Conservation (phyloP, 2,113 vertebrate species). For the Xenopus laevis region DNA sequence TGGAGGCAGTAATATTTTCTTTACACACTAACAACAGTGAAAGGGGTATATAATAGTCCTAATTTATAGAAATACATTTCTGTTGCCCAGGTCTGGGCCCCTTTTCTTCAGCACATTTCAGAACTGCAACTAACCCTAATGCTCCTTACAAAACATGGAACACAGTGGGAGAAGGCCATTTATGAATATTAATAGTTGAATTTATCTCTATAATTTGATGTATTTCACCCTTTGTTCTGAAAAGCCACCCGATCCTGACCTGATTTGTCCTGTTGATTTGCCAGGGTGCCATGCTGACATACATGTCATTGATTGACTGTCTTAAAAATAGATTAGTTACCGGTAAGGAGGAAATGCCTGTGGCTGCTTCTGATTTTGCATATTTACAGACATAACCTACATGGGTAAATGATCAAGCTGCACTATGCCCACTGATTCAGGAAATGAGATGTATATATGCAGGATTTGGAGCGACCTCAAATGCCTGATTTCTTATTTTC, state of each 20-base stretch:
- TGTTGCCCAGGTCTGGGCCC: too few relatives aligned
- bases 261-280: not conserved
- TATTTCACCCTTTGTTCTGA: not conserved
- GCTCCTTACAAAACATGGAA: too few relatives aligned
- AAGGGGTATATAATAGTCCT: too few relatives aligned
- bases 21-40: too few relatives aligned
- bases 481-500: not conserved
- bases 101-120: too few relatives aligned
- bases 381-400: conserved; percentile 7
- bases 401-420: conserved; percentile 8
- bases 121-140: too few relatives aligned
- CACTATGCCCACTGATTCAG: not conserved
- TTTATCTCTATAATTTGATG: too few relatives aligned
- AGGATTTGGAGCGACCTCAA: not conserved
- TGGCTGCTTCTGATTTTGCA: not conserved
- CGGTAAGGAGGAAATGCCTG: not conserved
- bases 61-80: too few relatives aligned
- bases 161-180: too few relatives aligned
- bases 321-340: conserved; percentile 5
- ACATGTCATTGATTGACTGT: not conserved
- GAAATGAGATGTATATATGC: conserved; percentile 16
- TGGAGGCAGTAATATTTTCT: too few relatives aligned
- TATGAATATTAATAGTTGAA: too few relatives aligned
- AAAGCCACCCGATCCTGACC: not conserved
- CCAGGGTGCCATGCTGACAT: not conserved